Conservation (phyloP, 2,113 vertebrate genomes). For the Pluvialis apricaria region DNA sequence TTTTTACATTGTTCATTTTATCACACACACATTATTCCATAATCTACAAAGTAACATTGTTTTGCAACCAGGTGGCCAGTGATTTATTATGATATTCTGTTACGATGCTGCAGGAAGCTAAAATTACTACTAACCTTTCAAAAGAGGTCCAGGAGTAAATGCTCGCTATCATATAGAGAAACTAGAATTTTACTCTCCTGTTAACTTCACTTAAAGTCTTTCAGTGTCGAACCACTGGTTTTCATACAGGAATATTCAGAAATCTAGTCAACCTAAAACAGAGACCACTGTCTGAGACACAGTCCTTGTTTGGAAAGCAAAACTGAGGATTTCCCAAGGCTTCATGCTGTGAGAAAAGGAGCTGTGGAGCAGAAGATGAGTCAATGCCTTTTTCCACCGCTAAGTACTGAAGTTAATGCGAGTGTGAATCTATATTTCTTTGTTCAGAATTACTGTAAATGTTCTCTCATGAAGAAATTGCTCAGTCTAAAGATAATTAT, state of each 20-base stretch:
- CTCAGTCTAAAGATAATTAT: background rate
- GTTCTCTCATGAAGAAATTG: background rate
- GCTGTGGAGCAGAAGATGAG: background rate
- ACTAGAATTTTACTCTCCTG: background rate
- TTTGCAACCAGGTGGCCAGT: background rate
- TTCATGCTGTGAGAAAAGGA: background rate
- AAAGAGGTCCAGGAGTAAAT: background rate
- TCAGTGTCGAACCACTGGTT: background rate
- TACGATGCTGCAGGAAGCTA: background rate
- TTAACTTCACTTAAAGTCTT: background rate
- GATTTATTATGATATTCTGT: background rate
- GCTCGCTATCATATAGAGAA: background rate
- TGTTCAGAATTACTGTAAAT: slow-evolving; percentile 9
- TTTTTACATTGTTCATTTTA: background rate
- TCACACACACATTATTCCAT: background rate
- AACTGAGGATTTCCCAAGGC: background rate
- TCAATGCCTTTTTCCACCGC: background rate
- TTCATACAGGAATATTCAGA: background rate
- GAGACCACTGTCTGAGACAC: background rate
- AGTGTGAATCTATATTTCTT: background rate
- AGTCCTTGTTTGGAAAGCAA: background rate
- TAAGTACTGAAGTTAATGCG: background rate
- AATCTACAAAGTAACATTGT: background rate
- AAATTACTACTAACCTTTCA: background rate
- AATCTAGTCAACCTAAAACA: background rate